phyloP scores from a whole-genome alignment of 2,888 invertebrate genomes.

The Athalia rosae region DNA sequence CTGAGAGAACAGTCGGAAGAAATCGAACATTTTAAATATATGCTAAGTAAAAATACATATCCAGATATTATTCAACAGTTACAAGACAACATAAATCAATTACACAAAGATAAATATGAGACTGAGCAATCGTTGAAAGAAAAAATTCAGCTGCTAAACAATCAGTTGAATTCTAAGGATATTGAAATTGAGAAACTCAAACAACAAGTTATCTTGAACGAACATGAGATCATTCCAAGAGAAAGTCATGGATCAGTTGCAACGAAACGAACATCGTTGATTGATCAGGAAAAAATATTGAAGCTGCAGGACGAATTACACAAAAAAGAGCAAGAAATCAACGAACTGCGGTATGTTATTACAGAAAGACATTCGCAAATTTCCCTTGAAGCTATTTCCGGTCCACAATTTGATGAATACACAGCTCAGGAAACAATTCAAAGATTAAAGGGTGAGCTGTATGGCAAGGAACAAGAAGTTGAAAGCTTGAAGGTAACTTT shows the following conservation, averaged over 20 bases:
- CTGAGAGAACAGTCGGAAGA: conserved; percentile 82
- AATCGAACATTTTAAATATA: conserved; percentile 83
- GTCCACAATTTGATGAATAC: conserved; percentile 59
- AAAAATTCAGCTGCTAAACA: conserved; percentile 55
- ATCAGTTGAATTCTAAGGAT: conserved; percentile 58
- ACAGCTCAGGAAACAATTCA: conserved; percentile 57
- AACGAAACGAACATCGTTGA: conserved; percentile 48
- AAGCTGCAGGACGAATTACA: conserved; percentile 63
- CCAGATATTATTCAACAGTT: conserved; percentile 70
- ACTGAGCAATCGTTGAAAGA: conserved; percentile 57
- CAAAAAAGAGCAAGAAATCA: conserved; percentile 61
- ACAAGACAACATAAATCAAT: conserved; percentile 65
- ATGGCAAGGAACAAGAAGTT: conserved; percentile 60
- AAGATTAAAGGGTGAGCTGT: conserved; percentile 58
- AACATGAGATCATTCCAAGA: conserved; percentile 50
- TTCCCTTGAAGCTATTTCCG: conserved; percentile 54
- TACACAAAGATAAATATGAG: conserved; percentile 63
- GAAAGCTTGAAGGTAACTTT: conserved; percentile 56
- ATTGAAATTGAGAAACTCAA: conserved; percentile 55
- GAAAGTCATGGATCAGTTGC: conserved; percentile 32
- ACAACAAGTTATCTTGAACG: conserved; percentile 50
- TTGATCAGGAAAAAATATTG: conserved; percentile 60
- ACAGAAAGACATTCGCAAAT: conserved; percentile 62
- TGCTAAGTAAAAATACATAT: conserved; percentile 74
- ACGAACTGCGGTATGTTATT: conserved; percentile 59